Evolutionary conservation across 2,113 vertebrate species (phyloP).

Genomic region (Cynoglossus semilaevis): DNA sequence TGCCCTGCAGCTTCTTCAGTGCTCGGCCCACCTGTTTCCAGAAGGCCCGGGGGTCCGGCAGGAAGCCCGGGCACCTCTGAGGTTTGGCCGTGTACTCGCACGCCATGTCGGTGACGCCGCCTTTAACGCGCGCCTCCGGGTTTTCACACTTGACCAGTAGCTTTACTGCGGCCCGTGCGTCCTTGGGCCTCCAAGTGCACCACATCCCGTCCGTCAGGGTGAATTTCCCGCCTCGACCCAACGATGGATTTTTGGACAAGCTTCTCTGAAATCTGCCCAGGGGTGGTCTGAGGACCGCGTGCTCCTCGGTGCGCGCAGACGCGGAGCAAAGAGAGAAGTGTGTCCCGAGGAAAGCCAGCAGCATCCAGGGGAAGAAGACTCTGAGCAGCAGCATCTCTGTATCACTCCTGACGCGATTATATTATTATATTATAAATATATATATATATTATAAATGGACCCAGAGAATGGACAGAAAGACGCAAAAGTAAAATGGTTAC

Average conservation of each 20-base stretch:
- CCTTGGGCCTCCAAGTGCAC: constrained; percentile 77
- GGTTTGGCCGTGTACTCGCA: constrained; percentile 83
- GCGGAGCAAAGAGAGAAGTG: constrained; percentile 62
- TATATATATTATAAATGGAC: too few species aligned
- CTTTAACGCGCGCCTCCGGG: neutral
- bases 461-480: too few species aligned
- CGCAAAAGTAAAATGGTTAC: too few species aligned
- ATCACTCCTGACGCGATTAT: too few species aligned
- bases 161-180: constrained; percentile 27
- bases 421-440: too few species aligned
- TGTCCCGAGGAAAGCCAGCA: constrained; percentile 72
- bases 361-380: constrained; percentile 65
- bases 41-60: constrained; percentile 66
- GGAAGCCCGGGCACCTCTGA: constrained; percentile 71
- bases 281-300: neutral
- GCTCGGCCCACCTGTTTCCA: constrained; percentile 84
- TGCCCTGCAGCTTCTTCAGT: constrained; percentile 74
- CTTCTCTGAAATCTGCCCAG: constrained; percentile 35
- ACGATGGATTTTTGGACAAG: constrained; percentile 15
- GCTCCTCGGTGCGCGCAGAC: constrained; percentile 24
- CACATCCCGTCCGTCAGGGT: constrained; percentile 62
- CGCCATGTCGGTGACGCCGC: constrained; percentile 31
- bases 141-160: constrained; percentile 75
- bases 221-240: constrained; percentile 73
- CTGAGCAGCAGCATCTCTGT: constrained; percentile 62